A percentile compares a stretch with the other conserved stretches of the same genome.
Evolutionary conservation across 2,113 vertebrate species (phyloP).

Genomic region (Gobius niger): DNA sequence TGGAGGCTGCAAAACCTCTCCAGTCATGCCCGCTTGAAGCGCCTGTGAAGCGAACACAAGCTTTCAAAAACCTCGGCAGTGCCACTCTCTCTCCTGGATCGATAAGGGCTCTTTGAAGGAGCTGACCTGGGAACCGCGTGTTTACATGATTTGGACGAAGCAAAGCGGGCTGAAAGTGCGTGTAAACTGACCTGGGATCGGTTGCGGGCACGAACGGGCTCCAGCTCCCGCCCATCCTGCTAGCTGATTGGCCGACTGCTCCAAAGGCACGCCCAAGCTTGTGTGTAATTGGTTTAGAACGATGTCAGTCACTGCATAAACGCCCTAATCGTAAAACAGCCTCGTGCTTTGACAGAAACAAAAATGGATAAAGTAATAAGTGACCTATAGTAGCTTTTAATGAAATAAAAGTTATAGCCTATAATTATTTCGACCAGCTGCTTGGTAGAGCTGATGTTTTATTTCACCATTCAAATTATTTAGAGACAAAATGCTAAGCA

Average conservation of each 20-base stretch:
- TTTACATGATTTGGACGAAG: neutral
- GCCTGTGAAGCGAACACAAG: slow-evolving; percentile 19
- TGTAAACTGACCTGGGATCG: slow-evolving; percentile 52
- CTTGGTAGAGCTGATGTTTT: neutral
- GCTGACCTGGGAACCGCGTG: slow-evolving; percentile 57
- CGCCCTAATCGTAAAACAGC: neutral
- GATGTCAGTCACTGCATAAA: slow-evolving; percentile 29
- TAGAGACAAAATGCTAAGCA: neutral
- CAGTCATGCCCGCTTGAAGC: slow-evolving; percentile 26
- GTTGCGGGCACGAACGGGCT: neutral
- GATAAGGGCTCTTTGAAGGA: neutral
- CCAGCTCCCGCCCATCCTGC: neutral
- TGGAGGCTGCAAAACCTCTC: neutral
- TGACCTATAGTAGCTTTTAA: neutral
- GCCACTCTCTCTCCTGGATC: slow-evolving; percentile 35
- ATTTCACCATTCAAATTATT: neutral
- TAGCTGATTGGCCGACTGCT: slow-evolving; percentile 52
- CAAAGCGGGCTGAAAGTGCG: accelerated
- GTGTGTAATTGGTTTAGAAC: slow-evolving; percentile 26
- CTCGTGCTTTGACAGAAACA: neutral
- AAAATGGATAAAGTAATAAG: neutral
- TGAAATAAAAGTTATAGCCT: neutral
- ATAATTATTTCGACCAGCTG: no score
- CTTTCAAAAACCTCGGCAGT: slow-evolving; percentile 56
- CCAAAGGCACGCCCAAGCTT: slow-evolving; percentile 21